Base-by-base conservation (phyloP, 2,113 vertebrate genomes). In the Caracal caracal region DNA sequence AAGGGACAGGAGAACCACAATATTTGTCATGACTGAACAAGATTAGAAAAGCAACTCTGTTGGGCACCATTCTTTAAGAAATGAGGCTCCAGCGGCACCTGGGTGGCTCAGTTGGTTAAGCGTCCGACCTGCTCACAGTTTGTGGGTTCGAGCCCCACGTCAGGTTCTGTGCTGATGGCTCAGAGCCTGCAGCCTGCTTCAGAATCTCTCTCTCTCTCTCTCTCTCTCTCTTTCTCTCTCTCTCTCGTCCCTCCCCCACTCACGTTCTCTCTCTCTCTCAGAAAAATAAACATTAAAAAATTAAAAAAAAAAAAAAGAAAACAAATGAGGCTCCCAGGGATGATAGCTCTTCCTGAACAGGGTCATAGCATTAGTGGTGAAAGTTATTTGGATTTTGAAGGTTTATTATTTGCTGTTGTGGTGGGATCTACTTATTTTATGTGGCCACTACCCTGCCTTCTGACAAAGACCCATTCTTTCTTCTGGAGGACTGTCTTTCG, bases 331-430 rank as follows among this genome's bases (percentile, higher is more conserved):
- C 22, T 63, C 19, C 30, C 0, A 3, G 15, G 66, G 37, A 53
- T 80, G 68, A 40, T 9, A 9, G 61, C 33, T 51, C 30, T 79
- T 91, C 81, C 68, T 37, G 24, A 71, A 33, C 26, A 83, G 66
- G 35, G 65, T 86, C 51, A 92, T 37, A 35, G 84, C 37, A 16
- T 78, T 71, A 37, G 28, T 19, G 7, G 12, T 11, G 11, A 94
- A 83, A 19, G 15, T 80, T 66, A 87, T 79, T 94, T 87, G 80
- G 94, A 73, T 73, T 87, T 86, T 30, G 33, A 95, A 81, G 80
- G 40, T 86, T 94, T 83, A 43, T 51, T 47, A 81, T 22, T 89
- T 86, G 63, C 30, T 78, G 26, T 40, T 78, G 53, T 30, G 56
- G 68, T 71, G 56, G 49, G 6, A 81, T 89, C 76, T 93, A 37